Evolutionary conservation across 2,113 vertebrate species (phyloP).

Genomic region (Electrona antarctica): DNA sequence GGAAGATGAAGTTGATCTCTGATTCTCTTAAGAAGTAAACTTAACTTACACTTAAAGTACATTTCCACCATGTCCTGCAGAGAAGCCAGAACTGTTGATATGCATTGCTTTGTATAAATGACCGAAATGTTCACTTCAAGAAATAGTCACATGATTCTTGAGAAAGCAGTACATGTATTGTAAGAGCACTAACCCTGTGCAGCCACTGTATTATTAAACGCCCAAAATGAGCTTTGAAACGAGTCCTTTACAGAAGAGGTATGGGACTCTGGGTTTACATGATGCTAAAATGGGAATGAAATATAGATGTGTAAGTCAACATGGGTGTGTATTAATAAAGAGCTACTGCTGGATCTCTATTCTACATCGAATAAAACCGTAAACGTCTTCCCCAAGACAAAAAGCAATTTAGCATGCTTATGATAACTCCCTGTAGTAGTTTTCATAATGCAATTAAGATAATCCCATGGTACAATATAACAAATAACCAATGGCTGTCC

Average conservation of each 20-base stretch:
- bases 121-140: conserved; percentile 8
- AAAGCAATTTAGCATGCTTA: conserved; percentile 41
- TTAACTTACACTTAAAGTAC: not conserved
- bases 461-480: conserved; percentile 47
- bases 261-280: not conserved
- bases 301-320: not conserved
- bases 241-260: not conserved
- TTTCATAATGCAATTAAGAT: conserved; percentile 35
- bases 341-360: conserved; percentile 34
- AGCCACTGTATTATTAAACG: conserved; percentile 3
- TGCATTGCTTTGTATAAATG: conserved; percentile 21
- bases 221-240: not conserved
- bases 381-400: conserved; percentile 43
- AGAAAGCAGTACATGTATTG: conserved; percentile 24
- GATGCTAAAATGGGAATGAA: conserved; percentile 6
- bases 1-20: conserved; percentile 9
- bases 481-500: conserved; percentile 22
- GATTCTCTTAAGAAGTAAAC: conserved; percentile 1
- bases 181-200: conserved; percentile 4
- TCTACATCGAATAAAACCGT: conserved; percentile 35
- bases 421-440: conserved; percentile 46
- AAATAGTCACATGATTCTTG: conserved; percentile 27
- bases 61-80: conserved; percentile 17
- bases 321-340: not conserved
- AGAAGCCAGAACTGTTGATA: conserved; percentile 22